These are phyloP conservation scores for Arnoldichthys spilopterus DNA, from an alignment of 2,797 vertebrate genomes.

Conservation along the genomic window DNA sequence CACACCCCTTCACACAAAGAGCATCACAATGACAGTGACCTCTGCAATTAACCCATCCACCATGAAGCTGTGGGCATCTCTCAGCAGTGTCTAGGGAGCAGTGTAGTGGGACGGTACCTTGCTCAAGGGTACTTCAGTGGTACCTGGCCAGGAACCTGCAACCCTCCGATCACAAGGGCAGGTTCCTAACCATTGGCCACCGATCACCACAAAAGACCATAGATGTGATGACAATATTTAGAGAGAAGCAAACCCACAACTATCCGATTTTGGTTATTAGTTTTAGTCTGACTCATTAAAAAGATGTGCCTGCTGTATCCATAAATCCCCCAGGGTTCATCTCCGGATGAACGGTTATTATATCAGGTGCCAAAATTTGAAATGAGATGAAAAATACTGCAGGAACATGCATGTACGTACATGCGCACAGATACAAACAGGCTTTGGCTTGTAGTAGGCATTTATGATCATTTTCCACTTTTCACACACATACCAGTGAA, in stretches of 20 bases:
- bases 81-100: too few relatives aligned
- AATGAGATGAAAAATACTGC: background rate
- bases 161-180: too few relatives aligned
- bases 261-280: background rate
- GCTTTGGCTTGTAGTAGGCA: conserved; percentile 52
- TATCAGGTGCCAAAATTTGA: conserved; percentile 3
- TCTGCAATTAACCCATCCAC: too few relatives aligned
- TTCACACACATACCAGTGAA: conserved; percentile 37
- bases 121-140: too few relatives aligned
- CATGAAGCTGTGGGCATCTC: too few relatives aligned
- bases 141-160: too few relatives aligned
- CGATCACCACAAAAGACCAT: too few relatives aligned
- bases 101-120: too few relatives aligned
- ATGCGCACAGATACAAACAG: conserved; percentile 33
- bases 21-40: too few relatives aligned
- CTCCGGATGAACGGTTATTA: conserved; percentile 30
- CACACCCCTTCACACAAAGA: too few relatives aligned
- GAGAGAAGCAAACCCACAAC: background rate
- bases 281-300: background rate
- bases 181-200: too few relatives aligned
- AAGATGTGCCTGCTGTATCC: background rate
- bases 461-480: conserved; percentile 15
- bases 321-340: conserved; percentile 24
- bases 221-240: background rate
- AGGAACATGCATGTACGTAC: conserved; percentile 7